These are phyloP conservation scores for Orussus abietinus DNA, from an alignment of 1,140 invertebrate genomes.

Conservation along the genomic window DNA sequence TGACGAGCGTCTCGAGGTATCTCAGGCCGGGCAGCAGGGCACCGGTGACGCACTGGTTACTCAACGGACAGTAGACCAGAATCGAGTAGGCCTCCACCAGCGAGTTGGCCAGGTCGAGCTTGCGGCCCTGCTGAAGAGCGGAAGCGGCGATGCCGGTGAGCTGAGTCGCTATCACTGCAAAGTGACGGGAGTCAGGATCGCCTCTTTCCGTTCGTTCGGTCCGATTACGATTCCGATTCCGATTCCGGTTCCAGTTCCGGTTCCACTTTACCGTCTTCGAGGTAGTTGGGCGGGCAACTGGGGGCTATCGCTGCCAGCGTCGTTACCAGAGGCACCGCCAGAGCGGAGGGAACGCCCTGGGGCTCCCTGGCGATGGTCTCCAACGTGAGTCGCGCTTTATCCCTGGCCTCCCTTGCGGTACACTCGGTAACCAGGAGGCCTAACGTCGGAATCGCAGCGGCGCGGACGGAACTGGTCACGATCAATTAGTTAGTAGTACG, in stretches of 20 bases:
- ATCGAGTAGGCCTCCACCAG: slow-evolving; percentile 67
- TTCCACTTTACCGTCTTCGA: slow-evolving; percentile 60
- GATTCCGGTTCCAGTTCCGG: no score
- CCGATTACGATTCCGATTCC: no score
- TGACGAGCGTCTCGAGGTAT: slow-evolving; percentile 52
- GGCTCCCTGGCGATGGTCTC: slow-evolving; percentile 57
- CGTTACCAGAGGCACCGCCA: slow-evolving; percentile 51
- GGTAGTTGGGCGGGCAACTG: slow-evolving; percentile 53
- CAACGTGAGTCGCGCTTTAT: slow-evolving; percentile 70
- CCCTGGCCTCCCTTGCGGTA: slow-evolving; percentile 57
- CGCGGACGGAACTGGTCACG: slow-evolving; percentile 58
- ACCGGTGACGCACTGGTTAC: slow-evolving; percentile 49
- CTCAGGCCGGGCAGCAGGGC: slow-evolving; percentile 55
- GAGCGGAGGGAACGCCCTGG: slow-evolving; percentile 39
- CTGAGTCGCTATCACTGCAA: slow-evolving; percentile 64
- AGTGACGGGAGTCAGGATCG: no score
- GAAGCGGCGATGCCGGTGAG: slow-evolving; percentile 58
- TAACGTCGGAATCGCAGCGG: slow-evolving; percentile 62
- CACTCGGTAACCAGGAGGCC: slow-evolving; percentile 63
- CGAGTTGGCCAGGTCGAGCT: slow-evolving; percentile 58
- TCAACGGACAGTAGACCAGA: slow-evolving; percentile 60
- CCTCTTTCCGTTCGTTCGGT: no score
- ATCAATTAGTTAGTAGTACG: slow-evolving; percentile 5
- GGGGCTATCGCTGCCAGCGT: slow-evolving; percentile 55
- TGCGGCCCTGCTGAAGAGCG: slow-evolving; percentile 57